These are phyloP conservation scores for Yponomeuta cagnagella DNA, from an alignment of 2,888 invertebrate species.

Conservation along the genomic window DNA sequence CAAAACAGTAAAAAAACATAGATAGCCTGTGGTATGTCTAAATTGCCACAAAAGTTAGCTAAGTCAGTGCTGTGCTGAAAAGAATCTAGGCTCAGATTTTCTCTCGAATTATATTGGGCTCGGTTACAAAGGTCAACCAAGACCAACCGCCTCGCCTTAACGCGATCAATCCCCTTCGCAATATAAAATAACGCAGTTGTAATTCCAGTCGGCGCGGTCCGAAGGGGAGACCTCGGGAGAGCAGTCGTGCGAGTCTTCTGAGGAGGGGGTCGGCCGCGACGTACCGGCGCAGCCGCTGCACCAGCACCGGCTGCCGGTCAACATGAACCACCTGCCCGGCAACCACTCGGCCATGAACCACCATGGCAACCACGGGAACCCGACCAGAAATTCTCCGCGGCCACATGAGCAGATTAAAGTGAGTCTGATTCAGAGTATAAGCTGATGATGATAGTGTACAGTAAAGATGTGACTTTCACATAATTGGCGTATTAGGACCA, in stretches of 20 bases:
- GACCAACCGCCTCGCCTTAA: too few relatives aligned
- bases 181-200: conserved; percentile 12
- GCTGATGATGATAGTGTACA: too few relatives aligned
- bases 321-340: conserved; percentile 7
- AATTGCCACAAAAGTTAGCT: too few relatives aligned
- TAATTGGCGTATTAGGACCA: too few relatives aligned
- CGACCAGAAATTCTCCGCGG: conserved; percentile 53
- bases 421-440: conserved; percentile 20
- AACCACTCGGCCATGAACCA: conserved; percentile 24
- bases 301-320: conserved; percentile 28
- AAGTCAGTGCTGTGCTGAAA: too few relatives aligned
- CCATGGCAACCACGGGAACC: conserved; percentile 33
- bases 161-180: background rate
- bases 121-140: too few relatives aligned
- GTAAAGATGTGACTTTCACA: too few relatives aligned
- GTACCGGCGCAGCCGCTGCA: conserved; percentile 36
- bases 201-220: conserved; percentile 57
- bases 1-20: too few relatives aligned
- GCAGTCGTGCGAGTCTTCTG: conserved; percentile 67
- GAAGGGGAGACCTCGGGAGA: conserved; percentile 68
- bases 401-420: conserved; percentile 62
- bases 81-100: too few relatives aligned
- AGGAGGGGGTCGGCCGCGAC: conserved; percentile 67
- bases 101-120: too few relatives aligned
- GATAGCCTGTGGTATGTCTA: too few relatives aligned